Conservation (phyloP, 2,113 vertebrate species). For the Dicrurus megarhynchus region DNA sequence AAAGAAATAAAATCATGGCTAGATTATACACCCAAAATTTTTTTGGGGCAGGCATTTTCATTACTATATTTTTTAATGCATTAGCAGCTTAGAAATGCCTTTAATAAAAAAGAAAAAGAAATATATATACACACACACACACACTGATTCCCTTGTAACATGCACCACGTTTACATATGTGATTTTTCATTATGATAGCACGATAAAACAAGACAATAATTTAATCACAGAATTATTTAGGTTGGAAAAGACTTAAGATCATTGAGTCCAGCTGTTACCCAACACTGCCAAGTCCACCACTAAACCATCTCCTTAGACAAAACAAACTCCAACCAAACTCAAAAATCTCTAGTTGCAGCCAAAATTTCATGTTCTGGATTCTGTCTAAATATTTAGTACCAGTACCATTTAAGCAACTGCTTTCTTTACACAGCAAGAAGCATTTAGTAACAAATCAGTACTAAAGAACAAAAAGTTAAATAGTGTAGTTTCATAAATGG, state of each 20-base stretch:
- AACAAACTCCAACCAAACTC: neutral
- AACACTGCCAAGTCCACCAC: neutral
- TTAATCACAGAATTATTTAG: neutral
- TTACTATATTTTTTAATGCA: neutral
- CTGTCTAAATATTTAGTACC: neutral
- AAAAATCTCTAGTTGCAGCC: neutral
- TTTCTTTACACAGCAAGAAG: neutral
- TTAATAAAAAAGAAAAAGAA: neutral
- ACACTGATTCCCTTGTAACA: neutral
- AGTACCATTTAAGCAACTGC: neutral
- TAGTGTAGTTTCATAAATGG: neutral
- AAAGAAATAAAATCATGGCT: neutral
- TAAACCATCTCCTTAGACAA: neutral
- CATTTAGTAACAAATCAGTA: neutral
- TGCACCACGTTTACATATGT: fast-evolving
- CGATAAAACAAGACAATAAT: neutral
- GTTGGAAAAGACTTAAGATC: neutral
- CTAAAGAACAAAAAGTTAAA: neutral
- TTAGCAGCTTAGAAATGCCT: neutral
- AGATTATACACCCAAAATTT: neutral
- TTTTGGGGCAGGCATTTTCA: neutral
- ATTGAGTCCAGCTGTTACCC: neutral
- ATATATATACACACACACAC: neutral
- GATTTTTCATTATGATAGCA: neutral
- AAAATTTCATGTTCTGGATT: neutral